A percentile compares a stretch with the other conserved stretches of the same genome.
Conservation (phyloP, 2,113 vertebrate genomes). For the Cromileptes altivelis region DNA sequence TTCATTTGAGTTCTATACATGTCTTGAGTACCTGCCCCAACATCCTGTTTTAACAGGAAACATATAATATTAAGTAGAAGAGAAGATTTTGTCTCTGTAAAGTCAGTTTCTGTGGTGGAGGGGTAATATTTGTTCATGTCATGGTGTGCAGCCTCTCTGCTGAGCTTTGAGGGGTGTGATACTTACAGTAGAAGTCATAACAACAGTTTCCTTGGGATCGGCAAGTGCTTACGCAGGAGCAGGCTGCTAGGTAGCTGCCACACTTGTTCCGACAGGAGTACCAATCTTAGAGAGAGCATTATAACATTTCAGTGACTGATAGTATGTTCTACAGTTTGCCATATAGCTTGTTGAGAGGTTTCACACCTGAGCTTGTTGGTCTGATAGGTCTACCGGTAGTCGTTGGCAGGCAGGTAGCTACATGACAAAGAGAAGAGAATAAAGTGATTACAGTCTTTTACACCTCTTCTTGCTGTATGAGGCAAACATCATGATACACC, state of each 20-base stretch:
- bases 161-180: background rate
- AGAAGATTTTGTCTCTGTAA: background rate
- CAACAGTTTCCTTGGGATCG: conserved; percentile 66
- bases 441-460: background rate
- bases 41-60: background rate
- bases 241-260: conserved; percentile 38
- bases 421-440: background rate
- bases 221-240: conserved; percentile 73
- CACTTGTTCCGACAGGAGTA: conserved; percentile 69
- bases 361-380: conserved; percentile 2
- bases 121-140: background rate
- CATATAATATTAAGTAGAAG: background rate
- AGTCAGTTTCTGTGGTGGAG: background rate
- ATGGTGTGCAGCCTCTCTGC: background rate
- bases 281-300: background rate
- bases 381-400: rapidly evolving
- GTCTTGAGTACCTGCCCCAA: too few species aligned
- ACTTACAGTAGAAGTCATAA: conserved; percentile 69
- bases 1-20: too few species aligned
- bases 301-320: background rate
- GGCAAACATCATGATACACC: background rate
- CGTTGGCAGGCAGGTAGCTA: background rate
- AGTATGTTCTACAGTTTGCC: background rate
- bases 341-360: background rate
- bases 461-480: background rate